Percentiles rank a stretch among this genome's conserved stretches.
phyloP scores from a whole-genome alignment of 2,113 vertebrate species.

The Platichthys flesus region DNA sequence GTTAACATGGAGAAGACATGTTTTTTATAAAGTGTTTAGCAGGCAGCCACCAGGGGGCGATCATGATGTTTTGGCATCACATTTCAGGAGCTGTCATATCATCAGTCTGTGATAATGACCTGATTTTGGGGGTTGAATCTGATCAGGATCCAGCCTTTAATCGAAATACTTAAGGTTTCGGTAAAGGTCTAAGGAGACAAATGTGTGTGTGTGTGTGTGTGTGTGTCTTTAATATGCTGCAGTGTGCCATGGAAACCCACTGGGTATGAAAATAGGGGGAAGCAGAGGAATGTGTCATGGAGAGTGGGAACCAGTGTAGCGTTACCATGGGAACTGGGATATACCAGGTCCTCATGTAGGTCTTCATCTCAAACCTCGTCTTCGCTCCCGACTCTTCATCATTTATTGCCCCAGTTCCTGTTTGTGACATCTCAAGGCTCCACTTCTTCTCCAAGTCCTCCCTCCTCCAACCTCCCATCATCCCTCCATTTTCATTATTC shows the following conservation, averaged over 20 bases:
- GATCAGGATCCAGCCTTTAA: no score
- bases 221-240: conserved; percentile 33
- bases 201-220: not conserved
- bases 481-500: not conserved
- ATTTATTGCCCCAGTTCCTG: conserved; percentile 44
- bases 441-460: not conserved
- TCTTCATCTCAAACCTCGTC: conserved; percentile 44
- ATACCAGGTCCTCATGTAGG: conserved; percentile 65
- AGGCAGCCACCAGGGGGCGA: no score
- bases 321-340: conserved; percentile 85
- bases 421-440: conserved; percentile 19
- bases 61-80: no score
- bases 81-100: no score
- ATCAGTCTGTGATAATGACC: no score
- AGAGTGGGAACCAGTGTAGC: conserved; percentile 23
- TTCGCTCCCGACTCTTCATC: conserved; percentile 1
- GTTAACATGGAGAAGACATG: no score
- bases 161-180: no score
- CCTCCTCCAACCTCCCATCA: no score
- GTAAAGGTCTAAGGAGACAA: no score
- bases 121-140: no score
- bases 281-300: conserved; percentile 13
- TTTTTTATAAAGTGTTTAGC: no score
- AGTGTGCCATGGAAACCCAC: conserved; percentile 43
- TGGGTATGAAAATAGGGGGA: conserved; percentile 48